Percentiles rank a stretch among this genome's conserved stretches.
phyloP scores from a whole-genome alignment of 2,888 invertebrate species.

The Girardia tigrina region DNA sequence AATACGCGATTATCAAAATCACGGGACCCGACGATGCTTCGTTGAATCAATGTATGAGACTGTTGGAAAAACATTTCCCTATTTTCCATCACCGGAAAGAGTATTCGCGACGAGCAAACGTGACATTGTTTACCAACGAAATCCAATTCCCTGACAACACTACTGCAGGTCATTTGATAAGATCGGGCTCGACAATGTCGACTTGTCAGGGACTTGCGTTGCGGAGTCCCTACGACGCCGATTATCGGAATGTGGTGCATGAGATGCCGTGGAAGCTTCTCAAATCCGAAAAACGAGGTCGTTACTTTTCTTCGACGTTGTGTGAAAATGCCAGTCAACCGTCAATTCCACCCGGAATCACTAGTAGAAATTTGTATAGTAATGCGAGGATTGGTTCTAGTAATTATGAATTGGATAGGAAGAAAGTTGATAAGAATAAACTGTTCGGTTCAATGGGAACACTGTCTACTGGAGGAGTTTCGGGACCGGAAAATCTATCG shows the following conservation, averaged over 20 bases:
- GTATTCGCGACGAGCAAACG: constrained; percentile 26
- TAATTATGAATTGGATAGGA: background rate
- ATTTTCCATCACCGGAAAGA: background rate
- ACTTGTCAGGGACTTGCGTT: background rate
- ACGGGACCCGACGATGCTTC: constrained; percentile 21
- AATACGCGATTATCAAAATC: background rate
- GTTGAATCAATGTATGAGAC: background rate
- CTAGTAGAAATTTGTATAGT: background rate
- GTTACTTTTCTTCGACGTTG: background rate
- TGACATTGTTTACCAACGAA: background rate
- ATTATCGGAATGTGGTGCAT: background rate
- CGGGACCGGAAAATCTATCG: too few species aligned
- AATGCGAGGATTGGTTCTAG: background rate
- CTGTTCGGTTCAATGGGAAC: background rate
- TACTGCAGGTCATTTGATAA: background rate
- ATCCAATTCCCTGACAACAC: constrained; percentile 24
- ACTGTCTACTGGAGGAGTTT: too few species aligned
- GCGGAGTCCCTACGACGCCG: background rate
- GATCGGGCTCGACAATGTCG: background rate
- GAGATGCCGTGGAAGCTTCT: background rate
- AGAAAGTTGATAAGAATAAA: background rate
- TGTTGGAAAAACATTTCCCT: constrained; percentile 21
- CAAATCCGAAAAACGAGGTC: background rate
- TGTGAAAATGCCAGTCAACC: background rate
- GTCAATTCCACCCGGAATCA: background rate